Conservation (phyloP, 2,888 invertebrate species). For the Odontothrips loti region DNA sequence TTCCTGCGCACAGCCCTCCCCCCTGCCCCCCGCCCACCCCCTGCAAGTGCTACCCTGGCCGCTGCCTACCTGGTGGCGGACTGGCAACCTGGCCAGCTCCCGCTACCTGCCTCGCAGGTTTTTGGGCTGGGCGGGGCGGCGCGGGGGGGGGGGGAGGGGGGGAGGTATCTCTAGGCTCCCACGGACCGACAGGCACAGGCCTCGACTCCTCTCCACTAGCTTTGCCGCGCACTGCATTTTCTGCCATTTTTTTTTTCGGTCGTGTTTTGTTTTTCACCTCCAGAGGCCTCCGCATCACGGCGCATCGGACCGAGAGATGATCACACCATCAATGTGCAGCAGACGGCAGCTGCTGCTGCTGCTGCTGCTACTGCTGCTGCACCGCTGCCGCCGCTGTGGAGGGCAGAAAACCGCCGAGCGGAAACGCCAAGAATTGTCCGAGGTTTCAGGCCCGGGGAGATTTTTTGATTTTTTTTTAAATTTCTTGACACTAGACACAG, state of each 20-base stretch:
- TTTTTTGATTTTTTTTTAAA: too few relatives aligned
- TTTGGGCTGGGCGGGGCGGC: slow-evolving; percentile 10
- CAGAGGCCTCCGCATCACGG: background rate
- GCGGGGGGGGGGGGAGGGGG: background rate
- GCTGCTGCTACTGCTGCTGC: background rate
- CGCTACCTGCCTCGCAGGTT: background rate
- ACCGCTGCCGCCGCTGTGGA: background rate
- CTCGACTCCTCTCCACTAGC: background rate
- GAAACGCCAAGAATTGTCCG: too few relatives aligned
- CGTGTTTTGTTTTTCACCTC: slow-evolving; percentile 21
- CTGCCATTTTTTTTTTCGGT: slow-evolving; percentile 16
- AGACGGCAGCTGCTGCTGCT: background rate
- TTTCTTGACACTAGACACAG: too few relatives aligned
- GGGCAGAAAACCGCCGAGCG: background rate
- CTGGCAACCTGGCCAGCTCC: background rate
- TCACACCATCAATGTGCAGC: background rate
- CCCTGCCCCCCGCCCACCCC: background rate
- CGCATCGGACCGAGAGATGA: background rate
- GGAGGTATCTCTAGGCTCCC: background rate
- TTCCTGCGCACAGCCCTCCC: background rate
- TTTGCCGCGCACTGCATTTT: background rate
- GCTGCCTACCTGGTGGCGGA: slow-evolving; percentile 12
- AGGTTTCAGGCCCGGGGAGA: too few relatives aligned
- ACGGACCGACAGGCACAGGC: background rate
- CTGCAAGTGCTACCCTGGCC: background rate